phyloP scores from a whole-genome alignment of 2,797 vertebrate genomes.

The Danio kyathit region DNA sequence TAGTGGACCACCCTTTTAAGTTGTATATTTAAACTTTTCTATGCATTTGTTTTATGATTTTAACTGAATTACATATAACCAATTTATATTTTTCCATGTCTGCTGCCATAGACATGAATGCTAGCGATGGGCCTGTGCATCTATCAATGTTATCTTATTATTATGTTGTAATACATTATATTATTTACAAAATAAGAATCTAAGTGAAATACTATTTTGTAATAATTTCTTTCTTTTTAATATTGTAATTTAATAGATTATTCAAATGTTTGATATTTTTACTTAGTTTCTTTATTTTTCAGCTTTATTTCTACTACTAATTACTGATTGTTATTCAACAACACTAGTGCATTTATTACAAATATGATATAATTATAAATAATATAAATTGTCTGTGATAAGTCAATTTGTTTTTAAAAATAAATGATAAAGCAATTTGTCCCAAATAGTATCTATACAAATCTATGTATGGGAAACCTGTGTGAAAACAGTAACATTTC shows the following conservation, averaged over 20 bases:
- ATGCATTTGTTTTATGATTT: background rate
- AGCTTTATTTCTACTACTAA: background rate
- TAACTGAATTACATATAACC: background rate
- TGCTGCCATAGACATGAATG: background rate
- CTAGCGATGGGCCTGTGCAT: background rate
- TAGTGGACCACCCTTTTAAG: too few species aligned
- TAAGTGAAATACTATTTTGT: too few species aligned
- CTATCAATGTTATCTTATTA: background rate
- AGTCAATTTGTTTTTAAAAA: background rate
- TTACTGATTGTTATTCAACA: background rate
- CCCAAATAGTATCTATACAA: background rate
- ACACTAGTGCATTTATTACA: background rate
- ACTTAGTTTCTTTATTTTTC: background rate
- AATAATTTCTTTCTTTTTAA: too few species aligned
- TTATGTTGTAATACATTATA: background rate
- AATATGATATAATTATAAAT: background rate
- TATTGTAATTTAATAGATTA: too few species aligned
- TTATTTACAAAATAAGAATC: too few species aligned
- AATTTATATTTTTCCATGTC: background rate
- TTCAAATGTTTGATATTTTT: too few species aligned
- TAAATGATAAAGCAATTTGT: too few species aligned
- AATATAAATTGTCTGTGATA: background rate
- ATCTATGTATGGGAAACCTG: background rate
- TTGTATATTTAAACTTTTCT: background rate
- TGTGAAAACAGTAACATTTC: background rate